A percentile compares a stretch with the other conserved stretches of the same genome.
These are phyloP conservation scores for Ylistrum balloti DNA, from an alignment of 1,140 invertebrate species.

Conservation along the genomic window DNA sequence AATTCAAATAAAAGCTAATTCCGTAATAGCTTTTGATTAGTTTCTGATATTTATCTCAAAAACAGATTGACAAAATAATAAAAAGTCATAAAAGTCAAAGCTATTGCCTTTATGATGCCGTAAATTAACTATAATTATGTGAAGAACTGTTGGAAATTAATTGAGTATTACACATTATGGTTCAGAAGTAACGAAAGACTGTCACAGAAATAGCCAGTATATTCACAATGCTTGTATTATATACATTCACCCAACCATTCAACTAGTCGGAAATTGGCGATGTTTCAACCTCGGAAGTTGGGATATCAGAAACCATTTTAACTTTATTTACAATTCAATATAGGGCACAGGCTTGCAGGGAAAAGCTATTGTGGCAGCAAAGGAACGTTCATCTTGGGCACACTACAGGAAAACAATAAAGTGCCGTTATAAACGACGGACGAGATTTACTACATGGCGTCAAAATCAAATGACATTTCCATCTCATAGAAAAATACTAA, in stretches of 20 bases:
- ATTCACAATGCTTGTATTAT: neutral
- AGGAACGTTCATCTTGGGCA: neutral
- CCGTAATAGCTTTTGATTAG: constrained; percentile 31
- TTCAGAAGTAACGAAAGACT: constrained; percentile 8
- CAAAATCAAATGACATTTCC: constrained; percentile 39
- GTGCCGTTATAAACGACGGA: constrained; percentile 14
- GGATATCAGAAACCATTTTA: constrained; percentile 16
- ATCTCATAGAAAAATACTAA: constrained; percentile 40
- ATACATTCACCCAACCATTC: neutral
- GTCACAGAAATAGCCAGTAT: neutral
- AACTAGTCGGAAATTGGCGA: neutral
- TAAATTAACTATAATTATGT: constrained; percentile 34
- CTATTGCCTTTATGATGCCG: constrained; percentile 16
- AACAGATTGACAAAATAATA: constrained; percentile 36
- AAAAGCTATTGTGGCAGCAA: neutral
- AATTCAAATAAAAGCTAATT: constrained; percentile 28
- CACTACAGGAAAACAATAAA: constrained; percentile 35
- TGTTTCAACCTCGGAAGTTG: constrained; percentile 38
- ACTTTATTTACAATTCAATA: constrained; percentile 40
- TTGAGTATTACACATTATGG: constrained; percentile 33
- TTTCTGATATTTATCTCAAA: constrained; percentile 40
- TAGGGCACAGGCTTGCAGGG: neutral
- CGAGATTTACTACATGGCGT: constrained; percentile 22
- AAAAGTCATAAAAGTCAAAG: constrained; percentile 34
- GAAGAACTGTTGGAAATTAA: constrained; percentile 22